Conservation (phyloP, 2,888 invertebrate species). For the Folsomia candida region DNA sequence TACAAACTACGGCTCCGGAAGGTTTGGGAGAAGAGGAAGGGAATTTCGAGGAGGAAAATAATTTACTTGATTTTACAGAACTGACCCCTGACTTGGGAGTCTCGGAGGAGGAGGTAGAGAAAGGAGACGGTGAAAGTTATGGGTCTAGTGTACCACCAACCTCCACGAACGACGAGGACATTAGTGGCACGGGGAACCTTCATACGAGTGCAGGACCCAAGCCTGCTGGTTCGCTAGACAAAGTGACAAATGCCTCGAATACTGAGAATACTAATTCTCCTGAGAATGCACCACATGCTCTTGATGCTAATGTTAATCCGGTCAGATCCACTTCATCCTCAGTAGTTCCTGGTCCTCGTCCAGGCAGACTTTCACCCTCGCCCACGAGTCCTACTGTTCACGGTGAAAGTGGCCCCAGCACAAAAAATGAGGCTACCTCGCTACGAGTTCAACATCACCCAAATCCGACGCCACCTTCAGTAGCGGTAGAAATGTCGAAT, state of each 20-base stretch:
- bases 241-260: slow-evolving; percentile 34
- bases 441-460: not conserved
- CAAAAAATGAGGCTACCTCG: not conserved
- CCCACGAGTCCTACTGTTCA: not conserved
- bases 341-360: not conserved
- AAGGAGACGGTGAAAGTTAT: not conserved
- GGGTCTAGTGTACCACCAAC: not conserved
- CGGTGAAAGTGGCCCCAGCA: not conserved
- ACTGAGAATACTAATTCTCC: slow-evolving; percentile 41
- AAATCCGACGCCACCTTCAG: no score
- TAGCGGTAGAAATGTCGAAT: not conserved
- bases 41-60: not conserved
- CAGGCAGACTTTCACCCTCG: not conserved
- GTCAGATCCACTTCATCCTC: slow-evolving; percentile 2
- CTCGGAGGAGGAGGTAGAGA: not conserved
- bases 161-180: no score
- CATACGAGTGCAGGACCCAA: not conserved
- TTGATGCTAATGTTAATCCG: slow-evolving; percentile 7
- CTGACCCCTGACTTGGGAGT: slow-evolving; percentile 10
- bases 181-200: not conserved
- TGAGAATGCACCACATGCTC: slow-evolving; percentile 43
- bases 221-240: slow-evolving; percentile 9
- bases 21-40: not conserved
- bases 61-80: slow-evolving; percentile 2
- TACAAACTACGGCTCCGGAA: not conserved